Percentiles rank a stretch among this genome's conserved stretches.
Evolutionary conservation across 2,113 vertebrate genomes (phyloP).

Genomic region (Poeciliopsis occidentalis): DNA sequence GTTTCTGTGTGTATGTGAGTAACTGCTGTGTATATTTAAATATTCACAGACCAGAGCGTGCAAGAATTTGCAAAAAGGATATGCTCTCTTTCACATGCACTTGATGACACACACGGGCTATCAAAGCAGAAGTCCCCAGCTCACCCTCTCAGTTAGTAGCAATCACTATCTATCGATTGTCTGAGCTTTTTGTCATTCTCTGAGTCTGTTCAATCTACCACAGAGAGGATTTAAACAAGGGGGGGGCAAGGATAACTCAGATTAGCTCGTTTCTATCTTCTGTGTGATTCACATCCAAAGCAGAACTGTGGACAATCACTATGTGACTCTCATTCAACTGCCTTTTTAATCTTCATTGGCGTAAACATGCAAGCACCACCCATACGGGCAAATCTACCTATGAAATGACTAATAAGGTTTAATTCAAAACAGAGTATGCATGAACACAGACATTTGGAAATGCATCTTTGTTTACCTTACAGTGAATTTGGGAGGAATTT

Average conservation of each 20-base stretch:
- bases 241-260: conserved; percentile 57
- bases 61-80: not conserved
- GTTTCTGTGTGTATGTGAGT: not conserved
- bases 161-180: conserved; percentile 58
- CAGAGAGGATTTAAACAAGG: conserved; percentile 38
- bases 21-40: not conserved
- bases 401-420: conserved; percentile 43
- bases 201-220: conserved; percentile 49
- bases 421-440: not conserved
- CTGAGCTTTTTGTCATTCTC: conserved; percentile 56
- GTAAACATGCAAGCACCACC: conserved; percentile 48
- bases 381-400: conserved; percentile 30
- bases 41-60: conserved; percentile 4
- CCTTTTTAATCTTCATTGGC: conserved; percentile 63
- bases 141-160: conserved; percentile 41
- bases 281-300: conserved; percentile 69
- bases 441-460: conserved; percentile 22
- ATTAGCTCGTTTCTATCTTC: conserved; percentile 56
- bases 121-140: not conserved
- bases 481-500: not conserved
- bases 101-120: conserved; percentile 29
- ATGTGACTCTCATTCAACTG: conserved; percentile 61
- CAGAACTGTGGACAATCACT: conserved; percentile 57
- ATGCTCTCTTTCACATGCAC: conserved; percentile 4
- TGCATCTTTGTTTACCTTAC: conserved; percentile 2